phyloP scores from a whole-genome alignment of 2,113 vertebrate species.

The Ibidorhyncha struthersii region DNA sequence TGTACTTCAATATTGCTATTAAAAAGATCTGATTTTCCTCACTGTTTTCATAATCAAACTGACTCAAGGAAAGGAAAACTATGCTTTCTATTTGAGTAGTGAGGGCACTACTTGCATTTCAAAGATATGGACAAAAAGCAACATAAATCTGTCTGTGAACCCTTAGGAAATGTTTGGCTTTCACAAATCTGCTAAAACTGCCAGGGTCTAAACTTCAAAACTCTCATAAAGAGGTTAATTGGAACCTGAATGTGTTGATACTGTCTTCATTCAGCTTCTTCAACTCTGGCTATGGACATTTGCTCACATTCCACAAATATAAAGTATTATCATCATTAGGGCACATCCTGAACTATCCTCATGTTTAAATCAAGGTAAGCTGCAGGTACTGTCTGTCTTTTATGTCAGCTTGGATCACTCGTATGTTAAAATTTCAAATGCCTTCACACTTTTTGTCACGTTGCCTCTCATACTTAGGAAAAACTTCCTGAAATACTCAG shows the following conservation, averaged over 20 bases:
- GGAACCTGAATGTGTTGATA: not conserved
- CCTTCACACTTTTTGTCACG: not conserved
- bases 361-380: not conserved
- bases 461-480: not conserved
- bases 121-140: not conserved
- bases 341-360: not conserved
- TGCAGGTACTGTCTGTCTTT: not conserved
- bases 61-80: not conserved
- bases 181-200: not conserved
- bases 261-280: not conserved
- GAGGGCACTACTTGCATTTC: not conserved
- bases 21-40: not conserved
- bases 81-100: not conserved
- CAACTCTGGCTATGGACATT: not conserved
- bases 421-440: not conserved
- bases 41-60: not conserved
- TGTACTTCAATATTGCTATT: not conserved
- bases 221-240: not conserved
- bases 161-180: not conserved
- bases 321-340: not conserved
- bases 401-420: not conserved
- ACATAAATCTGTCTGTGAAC: not conserved
- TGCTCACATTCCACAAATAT: not conserved
- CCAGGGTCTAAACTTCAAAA: not conserved
- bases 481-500: not conserved